phyloP scores from a whole-genome alignment of 2,113 vertebrate species.

The Saguinus imperator region DNA sequence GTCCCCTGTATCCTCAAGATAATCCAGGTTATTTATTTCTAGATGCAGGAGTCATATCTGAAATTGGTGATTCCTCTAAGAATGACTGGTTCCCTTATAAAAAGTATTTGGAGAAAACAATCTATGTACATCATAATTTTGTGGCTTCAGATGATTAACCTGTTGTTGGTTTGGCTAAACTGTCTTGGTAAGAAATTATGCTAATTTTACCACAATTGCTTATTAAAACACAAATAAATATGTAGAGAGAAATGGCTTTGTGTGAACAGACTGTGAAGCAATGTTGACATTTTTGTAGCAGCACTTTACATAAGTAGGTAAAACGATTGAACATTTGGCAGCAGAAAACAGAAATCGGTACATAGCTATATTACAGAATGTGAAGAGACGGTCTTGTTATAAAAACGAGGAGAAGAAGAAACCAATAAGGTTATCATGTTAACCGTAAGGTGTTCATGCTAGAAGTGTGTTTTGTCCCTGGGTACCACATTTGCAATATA shows the following conservation, averaged over 20 bases:
- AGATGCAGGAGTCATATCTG: background rate
- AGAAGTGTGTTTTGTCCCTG: background rate
- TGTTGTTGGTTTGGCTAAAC: background rate
- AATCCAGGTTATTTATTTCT: background rate
- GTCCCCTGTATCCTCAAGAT: background rate
- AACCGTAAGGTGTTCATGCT: background rate
- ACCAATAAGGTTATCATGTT: background rate
- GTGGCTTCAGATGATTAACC: background rate
- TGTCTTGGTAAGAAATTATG: slow-evolving; percentile 12
- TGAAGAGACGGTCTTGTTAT: background rate
- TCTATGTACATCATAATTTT: background rate
- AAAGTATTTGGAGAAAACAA: background rate
- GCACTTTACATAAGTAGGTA: background rate
- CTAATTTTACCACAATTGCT: background rate
- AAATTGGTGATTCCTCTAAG: background rate
- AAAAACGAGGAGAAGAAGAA: background rate
- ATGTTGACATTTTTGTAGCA: background rate
- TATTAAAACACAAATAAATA: background rate
- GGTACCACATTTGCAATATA: accelerated
- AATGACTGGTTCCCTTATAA: background rate
- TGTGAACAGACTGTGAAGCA: background rate
- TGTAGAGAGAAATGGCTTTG: background rate
- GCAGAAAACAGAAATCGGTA: background rate
- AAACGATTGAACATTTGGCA: background rate
- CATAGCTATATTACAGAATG: background rate